Conservation (phyloP, 2,113 vertebrate species). For the Pelmatolapia mariae region DNA sequence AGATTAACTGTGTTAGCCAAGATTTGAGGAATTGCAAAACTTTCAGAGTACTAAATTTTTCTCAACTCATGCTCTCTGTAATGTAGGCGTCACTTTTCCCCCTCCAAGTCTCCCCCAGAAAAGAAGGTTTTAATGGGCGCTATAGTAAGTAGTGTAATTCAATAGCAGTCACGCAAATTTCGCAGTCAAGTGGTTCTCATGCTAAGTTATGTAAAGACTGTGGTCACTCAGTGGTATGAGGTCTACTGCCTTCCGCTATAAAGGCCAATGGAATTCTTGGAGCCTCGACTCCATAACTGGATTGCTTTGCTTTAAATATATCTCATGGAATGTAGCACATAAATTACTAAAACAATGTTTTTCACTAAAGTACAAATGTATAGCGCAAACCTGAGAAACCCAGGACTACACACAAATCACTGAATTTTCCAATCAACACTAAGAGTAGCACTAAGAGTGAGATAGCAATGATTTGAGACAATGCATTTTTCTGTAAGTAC, state of each 20-base stretch:
- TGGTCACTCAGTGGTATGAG: slow-evolving; percentile 25
- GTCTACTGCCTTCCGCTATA: slow-evolving; percentile 12
- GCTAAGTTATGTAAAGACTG: slow-evolving; percentile 53
- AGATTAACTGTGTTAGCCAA: not conserved
- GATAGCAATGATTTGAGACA: not conserved
- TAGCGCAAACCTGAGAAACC: not conserved
- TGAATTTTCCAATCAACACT: not conserved
- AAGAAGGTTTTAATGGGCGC: not conserved
- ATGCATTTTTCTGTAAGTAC: not conserved
- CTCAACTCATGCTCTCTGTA: not conserved
- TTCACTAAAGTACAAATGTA: not conserved
- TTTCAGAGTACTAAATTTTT: not conserved
- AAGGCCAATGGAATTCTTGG: slow-evolving; percentile 34
- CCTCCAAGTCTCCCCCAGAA: not conserved
- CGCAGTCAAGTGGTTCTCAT: slow-evolving; percentile 25
- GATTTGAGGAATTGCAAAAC: not conserved
- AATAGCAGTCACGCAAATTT: slow-evolving; percentile 31
- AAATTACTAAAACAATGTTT: slow-evolving; percentile 6
- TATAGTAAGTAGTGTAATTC: slow-evolving; percentile 14
- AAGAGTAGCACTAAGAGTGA: not conserved
- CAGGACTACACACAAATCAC: not conserved
- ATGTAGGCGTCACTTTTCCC: slow-evolving; percentile 5
- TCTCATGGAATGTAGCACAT: slow-evolving; percentile 26
- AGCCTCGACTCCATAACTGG: slow-evolving; percentile 19
- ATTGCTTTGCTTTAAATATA: slow-evolving; percentile 49